phyloP scores from a whole-genome alignment of 2,797 vertebrate species.

The Apogon hyalosoma region DNA sequence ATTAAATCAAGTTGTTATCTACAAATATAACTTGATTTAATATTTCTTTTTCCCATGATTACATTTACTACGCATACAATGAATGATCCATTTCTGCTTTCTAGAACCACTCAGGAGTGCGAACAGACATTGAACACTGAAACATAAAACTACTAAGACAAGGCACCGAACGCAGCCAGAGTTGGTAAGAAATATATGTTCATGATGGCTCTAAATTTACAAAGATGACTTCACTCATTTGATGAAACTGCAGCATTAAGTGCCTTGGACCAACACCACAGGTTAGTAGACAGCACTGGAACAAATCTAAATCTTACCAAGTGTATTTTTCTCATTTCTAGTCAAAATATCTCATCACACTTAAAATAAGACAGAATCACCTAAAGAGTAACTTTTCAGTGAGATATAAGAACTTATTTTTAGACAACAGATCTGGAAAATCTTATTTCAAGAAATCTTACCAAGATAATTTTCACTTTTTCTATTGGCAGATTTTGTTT shows the following conservation, averaged over 20 bases:
- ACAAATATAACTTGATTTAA: too few species aligned
- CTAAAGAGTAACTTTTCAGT: too few species aligned
- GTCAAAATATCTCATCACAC: too few species aligned
- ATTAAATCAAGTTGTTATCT: too few species aligned
- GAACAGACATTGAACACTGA: slow-evolving; percentile 23
- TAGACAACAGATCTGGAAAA: too few species aligned
- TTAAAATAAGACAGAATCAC: too few species aligned
- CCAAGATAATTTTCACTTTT: too few species aligned
- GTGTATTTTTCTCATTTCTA: too few species aligned
- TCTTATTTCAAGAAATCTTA: too few species aligned
- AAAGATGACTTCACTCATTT: slow-evolving; percentile 5
- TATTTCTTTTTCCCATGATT: background rate
- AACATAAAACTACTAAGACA: slow-evolving; percentile 26
- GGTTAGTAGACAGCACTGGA: slow-evolving; percentile 55
- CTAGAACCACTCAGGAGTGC: slow-evolving; percentile 40
- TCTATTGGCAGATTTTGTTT: too few species aligned
- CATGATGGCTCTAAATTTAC: slow-evolving; percentile 1
- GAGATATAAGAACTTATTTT: too few species aligned
- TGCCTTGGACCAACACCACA: slow-evolving; percentile 20
- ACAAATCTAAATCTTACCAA: background rate
- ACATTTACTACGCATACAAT: slow-evolving; percentile 2
- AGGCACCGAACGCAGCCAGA: slow-evolving; percentile 25
- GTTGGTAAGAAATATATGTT: slow-evolving; percentile 6
- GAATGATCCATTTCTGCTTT: background rate
- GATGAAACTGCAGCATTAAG: slow-evolving; percentile 7